These are phyloP conservation scores for Limanda limanda DNA, from an alignment of 2,113 vertebrate species.

Conservation along the genomic window DNA sequence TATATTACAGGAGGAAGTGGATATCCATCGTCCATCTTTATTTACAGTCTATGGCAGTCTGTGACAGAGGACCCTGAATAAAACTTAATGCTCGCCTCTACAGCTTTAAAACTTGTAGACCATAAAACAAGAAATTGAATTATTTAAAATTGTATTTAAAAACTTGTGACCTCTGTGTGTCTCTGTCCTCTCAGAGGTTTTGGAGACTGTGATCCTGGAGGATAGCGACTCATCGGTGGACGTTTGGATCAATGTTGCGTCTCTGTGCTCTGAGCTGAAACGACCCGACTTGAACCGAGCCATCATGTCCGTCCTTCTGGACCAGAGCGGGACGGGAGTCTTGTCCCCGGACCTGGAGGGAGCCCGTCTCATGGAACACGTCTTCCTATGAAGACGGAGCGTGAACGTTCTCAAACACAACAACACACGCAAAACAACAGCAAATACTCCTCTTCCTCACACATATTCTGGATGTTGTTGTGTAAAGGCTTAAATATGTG, in stretches of 20 bases:
- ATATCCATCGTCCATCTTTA: too few species aligned
- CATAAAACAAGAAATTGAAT: too few species aligned
- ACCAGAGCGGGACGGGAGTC: slow-evolving; percentile 42
- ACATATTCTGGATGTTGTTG: too few species aligned
- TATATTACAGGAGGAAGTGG: too few species aligned
- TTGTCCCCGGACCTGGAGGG: slow-evolving; percentile 49
- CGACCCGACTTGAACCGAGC: slow-evolving; percentile 39
- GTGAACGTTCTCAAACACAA: background rate
- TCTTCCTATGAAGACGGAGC: slow-evolving; percentile 49
- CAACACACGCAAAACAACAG: too few species aligned
- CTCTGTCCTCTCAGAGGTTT: slow-evolving; percentile 32
- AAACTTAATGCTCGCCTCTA: too few species aligned
- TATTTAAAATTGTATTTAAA: too few species aligned
- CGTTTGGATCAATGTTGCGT: slow-evolving; percentile 31
- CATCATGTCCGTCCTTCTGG: slow-evolving; percentile 40
- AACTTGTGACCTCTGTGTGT: background rate
- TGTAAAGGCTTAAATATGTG: background rate
- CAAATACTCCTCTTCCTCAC: too few species aligned
- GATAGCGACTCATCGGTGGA: slow-evolving; percentile 45
- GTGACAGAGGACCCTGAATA: too few species aligned
- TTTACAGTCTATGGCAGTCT: too few species aligned
- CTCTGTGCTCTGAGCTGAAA: slow-evolving; percentile 34
- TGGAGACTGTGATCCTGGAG: slow-evolving; percentile 47
- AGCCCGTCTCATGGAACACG: slow-evolving; percentile 51
- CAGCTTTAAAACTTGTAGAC: too few species aligned